phyloP scores from a whole-genome alignment of 2,113 vertebrate genomes.

The Condylura cristata region DNA sequence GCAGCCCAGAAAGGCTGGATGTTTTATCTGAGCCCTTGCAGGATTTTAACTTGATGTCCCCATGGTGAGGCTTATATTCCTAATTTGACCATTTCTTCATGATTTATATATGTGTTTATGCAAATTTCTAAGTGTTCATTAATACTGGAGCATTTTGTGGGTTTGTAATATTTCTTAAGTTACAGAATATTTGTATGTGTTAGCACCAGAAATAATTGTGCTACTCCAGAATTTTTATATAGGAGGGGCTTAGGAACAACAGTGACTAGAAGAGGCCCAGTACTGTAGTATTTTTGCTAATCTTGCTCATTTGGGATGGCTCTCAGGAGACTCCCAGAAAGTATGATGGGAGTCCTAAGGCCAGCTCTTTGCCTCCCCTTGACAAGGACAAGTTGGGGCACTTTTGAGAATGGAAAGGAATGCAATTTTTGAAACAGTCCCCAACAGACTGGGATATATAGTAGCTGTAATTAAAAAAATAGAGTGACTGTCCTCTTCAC shows the following conservation, averaged over 20 bases:
- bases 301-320: background rate
- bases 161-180: slow-evolving; percentile 33
- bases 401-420: background rate
- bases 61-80: background rate
- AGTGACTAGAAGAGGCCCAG: background rate
- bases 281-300: background rate
- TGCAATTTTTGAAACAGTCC: background rate
- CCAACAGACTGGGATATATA: background rate
- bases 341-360: background rate
- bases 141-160: background rate
- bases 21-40: background rate
- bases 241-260: background rate
- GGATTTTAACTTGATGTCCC: background rate
- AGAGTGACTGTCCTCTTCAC: background rate
- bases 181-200: background rate
- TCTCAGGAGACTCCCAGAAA: background rate
- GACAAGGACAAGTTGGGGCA: background rate
- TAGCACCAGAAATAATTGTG: background rate
- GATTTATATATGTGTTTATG: background rate
- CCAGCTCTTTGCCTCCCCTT: background rate
- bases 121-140: background rate
- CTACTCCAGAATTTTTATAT: background rate
- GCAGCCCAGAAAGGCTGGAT: background rate
- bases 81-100: slow-evolving; percentile 1
- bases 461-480: background rate